Base-by-base conservation (phyloP, 2,888 invertebrate species). In the Andrena minutula region DNA sequence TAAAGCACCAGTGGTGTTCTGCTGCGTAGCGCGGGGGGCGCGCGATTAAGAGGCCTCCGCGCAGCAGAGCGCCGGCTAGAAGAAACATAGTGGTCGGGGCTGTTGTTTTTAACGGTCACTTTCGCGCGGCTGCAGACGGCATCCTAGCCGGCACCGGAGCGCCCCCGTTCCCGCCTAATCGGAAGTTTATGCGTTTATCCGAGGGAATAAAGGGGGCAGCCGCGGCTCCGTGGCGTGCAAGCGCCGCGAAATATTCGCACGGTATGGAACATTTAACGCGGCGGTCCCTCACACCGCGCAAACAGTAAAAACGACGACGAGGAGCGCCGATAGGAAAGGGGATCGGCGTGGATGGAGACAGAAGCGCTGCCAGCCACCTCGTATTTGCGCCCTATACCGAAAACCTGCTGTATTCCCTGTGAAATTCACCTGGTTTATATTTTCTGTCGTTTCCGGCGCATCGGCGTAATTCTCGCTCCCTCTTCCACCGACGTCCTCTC, bases 211-310 rank as follows among this genome's bases (percentile, higher is more conserved):
- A 88, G 81, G 76, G 83, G 74, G 26, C 41, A 16, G 41, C n/a
- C 47, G 60, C 30, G 8, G 72, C 66, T 74, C 68, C 64, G 51
- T 41, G 75, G 69, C 63, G 85, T 66, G 81, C 77, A 79, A 80
- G 79, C 77, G 85, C 69, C 83, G 77, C 82, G 82, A 77, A 86
- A 90, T 88, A 89, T 89, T 90, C 87, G 84, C 76, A 80, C 82
- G 58, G 84, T 84, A 89, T 90, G 91, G 90, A 91, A 92, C 92
- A 92, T 93, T 93, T 91, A 92, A 91, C 92, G 88, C 87, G 85
- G 90, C 51, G 77, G 80, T 69, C 84, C 70, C 81, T 84, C 82
- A 63, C 83, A 66, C 74, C 69, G 71, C 66, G 28, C 70, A 7
- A 65, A 69, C 74, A 76, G 82, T 79, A 84, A 86, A 87, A 86